Evolutionary conservation across 2,113 vertebrate species (phyloP).

Genomic region (Lanius collurio): DNA sequence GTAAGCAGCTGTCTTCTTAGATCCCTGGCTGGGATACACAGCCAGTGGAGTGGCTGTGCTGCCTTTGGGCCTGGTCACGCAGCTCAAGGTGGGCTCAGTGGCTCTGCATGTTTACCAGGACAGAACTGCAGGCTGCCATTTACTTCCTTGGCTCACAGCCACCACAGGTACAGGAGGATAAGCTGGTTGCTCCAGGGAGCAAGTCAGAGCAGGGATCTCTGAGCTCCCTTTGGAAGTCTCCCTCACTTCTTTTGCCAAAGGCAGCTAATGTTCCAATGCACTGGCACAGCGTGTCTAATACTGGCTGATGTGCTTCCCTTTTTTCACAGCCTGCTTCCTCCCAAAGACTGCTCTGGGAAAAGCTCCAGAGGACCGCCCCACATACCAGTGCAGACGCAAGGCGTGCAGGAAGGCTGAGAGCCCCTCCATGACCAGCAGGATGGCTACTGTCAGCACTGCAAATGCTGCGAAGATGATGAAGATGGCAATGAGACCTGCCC

Average conservation of each 20-base stretch:
- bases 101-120: neutral
- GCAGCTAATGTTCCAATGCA: neutral
- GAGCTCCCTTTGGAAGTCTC: neutral
- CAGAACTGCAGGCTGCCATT: neutral
- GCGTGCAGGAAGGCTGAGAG: slow-evolving; percentile 87
- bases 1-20: neutral
- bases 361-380: neutral
- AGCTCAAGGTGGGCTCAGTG: neutral
- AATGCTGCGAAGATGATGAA: slow-evolving; percentile 79
- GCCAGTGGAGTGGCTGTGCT: neutral
- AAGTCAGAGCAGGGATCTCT: neutral
- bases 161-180: neutral
- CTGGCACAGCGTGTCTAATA: neutral
- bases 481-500: slow-evolving; percentile 71
- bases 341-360: neutral
- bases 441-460: slow-evolving; percentile 80
- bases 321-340: neutral
- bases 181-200: neutral
- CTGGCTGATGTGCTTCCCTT: neutral
- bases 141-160: neutral
- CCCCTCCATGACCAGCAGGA: slow-evolving; percentile 87
- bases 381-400: slow-evolving; percentile 84
- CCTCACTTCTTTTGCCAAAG: neutral
- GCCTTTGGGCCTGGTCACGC: neutral
- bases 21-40: neutral